Conservation (phyloP, 2,888 invertebrate genomes). For the Eucera pruinosa region DNA sequence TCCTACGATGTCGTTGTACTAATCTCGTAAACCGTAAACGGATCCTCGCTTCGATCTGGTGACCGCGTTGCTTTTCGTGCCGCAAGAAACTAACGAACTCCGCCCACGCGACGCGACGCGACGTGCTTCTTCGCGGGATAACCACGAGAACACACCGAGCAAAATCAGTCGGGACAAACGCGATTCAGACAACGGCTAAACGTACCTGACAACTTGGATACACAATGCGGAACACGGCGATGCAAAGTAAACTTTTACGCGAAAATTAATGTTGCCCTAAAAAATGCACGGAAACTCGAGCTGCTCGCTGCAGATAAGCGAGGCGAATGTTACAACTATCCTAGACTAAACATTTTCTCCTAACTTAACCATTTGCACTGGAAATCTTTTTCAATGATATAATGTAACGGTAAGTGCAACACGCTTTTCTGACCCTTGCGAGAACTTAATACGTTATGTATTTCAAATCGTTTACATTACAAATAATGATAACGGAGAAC, state of each 20-base stretch:
- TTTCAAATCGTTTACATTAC: too few relatives aligned
- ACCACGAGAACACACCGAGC: background rate
- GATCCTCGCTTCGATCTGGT: background rate
- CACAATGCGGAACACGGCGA: constrained; percentile 5
- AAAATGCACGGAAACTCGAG: constrained; percentile 27
- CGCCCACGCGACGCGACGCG: background rate
- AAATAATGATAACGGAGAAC: too few relatives aligned
- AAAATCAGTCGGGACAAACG: background rate
- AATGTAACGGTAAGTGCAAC: too few relatives aligned
- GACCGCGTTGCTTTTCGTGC: background rate
- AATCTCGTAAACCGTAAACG: constrained; percentile 5
- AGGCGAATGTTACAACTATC: constrained; percentile 2
- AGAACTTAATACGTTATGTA: too few relatives aligned
- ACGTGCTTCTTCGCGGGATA: background rate
- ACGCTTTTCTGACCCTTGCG: too few relatives aligned
- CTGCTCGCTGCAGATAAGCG: constrained; percentile 32
- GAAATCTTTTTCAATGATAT: too few relatives aligned
- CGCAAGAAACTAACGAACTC: background rate
- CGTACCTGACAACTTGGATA: constrained; percentile 15
- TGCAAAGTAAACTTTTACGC: constrained; percentile 30
- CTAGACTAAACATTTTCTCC: constrained; percentile 3
- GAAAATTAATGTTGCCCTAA: constrained; percentile 46
- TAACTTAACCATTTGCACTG: too few relatives aligned
- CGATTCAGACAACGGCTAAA: background rate
- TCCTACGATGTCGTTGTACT: background rate